phyloP scores from a whole-genome alignment of 2,888 invertebrate species.

The Rhagium mordax region DNA sequence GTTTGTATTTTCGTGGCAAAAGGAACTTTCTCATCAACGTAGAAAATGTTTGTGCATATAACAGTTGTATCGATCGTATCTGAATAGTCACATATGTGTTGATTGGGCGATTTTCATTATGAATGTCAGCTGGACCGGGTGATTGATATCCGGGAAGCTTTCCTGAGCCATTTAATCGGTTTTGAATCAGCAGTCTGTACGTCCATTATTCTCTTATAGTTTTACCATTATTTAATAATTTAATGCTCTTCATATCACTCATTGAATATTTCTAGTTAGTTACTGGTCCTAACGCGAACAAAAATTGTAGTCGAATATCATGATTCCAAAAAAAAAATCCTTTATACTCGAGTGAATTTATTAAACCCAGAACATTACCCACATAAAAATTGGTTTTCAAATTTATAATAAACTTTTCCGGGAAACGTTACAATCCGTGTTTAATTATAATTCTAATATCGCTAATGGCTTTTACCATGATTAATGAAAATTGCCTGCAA shows the following conservation, averaged over 20 bases:
- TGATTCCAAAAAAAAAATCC: too few species aligned
- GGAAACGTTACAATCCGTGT: not conserved
- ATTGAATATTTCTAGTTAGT: not conserved
- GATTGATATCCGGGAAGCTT: slow-evolving; percentile 47
- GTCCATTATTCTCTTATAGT: slow-evolving; percentile 31
- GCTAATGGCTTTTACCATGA: not conserved
- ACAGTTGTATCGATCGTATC: slow-evolving; percentile 10
- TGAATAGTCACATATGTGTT: slow-evolving; percentile 19
- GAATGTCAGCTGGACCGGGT: slow-evolving; percentile 38
- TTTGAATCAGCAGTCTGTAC: slow-evolving; percentile 31
- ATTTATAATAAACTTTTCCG: too few species aligned
- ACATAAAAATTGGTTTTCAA: too few species aligned
- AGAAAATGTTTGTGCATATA: too few species aligned
- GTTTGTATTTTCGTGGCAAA: too few species aligned
- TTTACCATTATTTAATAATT: slow-evolving; percentile 8
- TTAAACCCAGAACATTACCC: too few species aligned
- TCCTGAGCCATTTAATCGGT: slow-evolving; percentile 42
- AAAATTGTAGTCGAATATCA: too few species aligned
- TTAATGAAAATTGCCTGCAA: not conserved
- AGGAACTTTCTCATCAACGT: too few species aligned
- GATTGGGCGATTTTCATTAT: slow-evolving; percentile 39
- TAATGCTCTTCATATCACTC: not conserved
- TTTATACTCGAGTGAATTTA: too few species aligned
- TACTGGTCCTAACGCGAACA: not conserved
- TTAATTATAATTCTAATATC: not conserved